A percentile compares a stretch with the other conserved stretches of the same genome.
Evolutionary conservation across 1,140 invertebrate species (phyloP).

Genomic region (Brachystomella parvula): DNA sequence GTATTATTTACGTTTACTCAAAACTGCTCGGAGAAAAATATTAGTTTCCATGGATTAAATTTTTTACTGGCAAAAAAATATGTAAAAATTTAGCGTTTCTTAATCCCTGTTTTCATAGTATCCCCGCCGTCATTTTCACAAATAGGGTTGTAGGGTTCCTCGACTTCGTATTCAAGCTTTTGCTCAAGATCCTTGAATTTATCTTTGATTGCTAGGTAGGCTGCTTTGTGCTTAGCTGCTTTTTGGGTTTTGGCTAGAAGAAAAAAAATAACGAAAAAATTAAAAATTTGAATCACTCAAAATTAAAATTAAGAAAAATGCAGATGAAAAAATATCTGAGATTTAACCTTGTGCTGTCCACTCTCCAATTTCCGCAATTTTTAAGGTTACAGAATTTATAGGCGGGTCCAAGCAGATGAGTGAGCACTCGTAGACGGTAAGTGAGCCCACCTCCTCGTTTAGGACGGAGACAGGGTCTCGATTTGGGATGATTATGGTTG

Average conservation of each 20-base stretch:
- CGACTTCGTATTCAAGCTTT: not conserved
- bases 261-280: not conserved
- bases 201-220: not conserved
- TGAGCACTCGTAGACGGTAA: not conserved
- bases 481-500: not conserved
- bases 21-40: too few relatives aligned
- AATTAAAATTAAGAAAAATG: not conserved
- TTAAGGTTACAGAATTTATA: not conserved
- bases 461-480: not conserved
- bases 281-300: too few relatives aligned
- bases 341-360: not conserved
- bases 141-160: not conserved
- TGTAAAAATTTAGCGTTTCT: not conserved
- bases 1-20: too few relatives aligned
- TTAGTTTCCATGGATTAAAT: too few relatives aligned
- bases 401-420: not conserved
- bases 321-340: too few relatives aligned
- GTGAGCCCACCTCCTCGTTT: not conserved
- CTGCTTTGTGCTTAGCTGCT: not conserved
- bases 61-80: not conserved
- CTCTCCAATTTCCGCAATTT: not conserved
- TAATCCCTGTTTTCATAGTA: too few relatives aligned
- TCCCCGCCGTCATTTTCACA: not conserved
- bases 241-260: not conserved
- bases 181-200: not conserved